These are phyloP conservation scores for Echinops telfairi DNA, from an alignment of 2,113 vertebrate species.

Conservation along the genomic window DNA sequence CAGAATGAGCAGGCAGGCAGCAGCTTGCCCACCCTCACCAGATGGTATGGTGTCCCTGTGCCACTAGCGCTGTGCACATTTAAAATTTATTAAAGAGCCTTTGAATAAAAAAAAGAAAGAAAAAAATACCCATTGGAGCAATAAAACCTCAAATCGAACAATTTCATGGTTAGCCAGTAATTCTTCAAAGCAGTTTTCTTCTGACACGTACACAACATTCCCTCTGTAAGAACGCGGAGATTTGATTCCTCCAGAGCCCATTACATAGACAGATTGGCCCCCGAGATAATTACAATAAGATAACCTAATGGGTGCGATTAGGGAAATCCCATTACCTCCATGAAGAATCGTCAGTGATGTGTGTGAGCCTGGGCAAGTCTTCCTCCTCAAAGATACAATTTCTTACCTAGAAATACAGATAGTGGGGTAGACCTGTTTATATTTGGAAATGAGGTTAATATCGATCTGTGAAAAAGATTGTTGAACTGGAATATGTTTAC, in stretches of 20 bases:
- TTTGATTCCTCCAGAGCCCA: slow-evolving; percentile 63
- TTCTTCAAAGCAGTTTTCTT: slow-evolving; percentile 57
- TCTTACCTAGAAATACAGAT: slow-evolving; percentile 47
- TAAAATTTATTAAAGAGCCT: slow-evolving; percentile 63
- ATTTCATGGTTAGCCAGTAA: slow-evolving; percentile 60
- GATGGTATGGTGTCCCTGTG: slow-evolving; percentile 46
- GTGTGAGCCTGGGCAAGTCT: background rate
- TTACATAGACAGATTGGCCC: slow-evolving; percentile 54
- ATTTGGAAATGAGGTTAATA: slow-evolving; percentile 67
- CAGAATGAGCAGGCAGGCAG: slow-evolving; percentile 23
- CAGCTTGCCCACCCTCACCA: slow-evolving; percentile 24
- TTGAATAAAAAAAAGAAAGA: background rate
- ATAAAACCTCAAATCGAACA: slow-evolving; percentile 54
- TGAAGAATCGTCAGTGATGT: slow-evolving; percentile 58
- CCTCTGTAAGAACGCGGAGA: slow-evolving; percentile 59
- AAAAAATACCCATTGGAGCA: slow-evolving; percentile 67
- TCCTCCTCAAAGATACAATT: background rate
- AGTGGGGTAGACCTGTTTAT: slow-evolving; percentile 28
- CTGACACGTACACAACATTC: slow-evolving; percentile 46
- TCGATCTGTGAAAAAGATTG: slow-evolving; percentile 26
- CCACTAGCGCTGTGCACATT: background rate
- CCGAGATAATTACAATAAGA: slow-evolving; percentile 43
- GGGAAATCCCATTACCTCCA: slow-evolving; percentile 72
- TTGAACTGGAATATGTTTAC: slow-evolving; percentile 51
- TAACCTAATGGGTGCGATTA: slow-evolving; percentile 63